Evolutionary conservation across 37 sponge, comb jelly and placozoan species (phyloP), one percentile per base, ranked within the genome.

Genomic region (Crambe crambe): DNA sequence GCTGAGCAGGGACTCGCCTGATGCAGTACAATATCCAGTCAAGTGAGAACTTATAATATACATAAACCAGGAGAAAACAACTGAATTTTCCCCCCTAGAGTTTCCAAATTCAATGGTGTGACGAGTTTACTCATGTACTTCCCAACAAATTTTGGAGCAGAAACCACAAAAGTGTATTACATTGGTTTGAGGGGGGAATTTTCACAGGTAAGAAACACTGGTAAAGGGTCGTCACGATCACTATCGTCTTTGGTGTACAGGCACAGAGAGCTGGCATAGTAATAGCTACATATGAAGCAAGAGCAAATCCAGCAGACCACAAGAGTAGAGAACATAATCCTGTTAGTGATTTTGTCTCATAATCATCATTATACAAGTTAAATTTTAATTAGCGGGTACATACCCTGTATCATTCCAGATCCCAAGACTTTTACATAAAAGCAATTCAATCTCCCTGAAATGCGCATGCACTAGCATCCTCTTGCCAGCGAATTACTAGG

Each of bases 151-250:
- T 92, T 75, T 82, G 98, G 98, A 43, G 98, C 79, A 39, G 95
- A 95, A 3, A 93, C 77, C 17, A 92, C 98, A 8, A 85, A 56
- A 54, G 83, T 97, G 15, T 97, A 90, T 80, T 95, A 97, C 85
- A 97, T 97, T 57, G 98, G 98, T 42, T 70, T 97, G 22, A 47
- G 76, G 32, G 98, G 98, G 31, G 98, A 97, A 17, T 95, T 90
- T 72, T 69, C 86, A 42, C 74, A 92, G 93, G 98, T 97, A 36
- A 66, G 51, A 47, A 47, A 47, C n/a, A n/a, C n/a, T n/a, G n/a
- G n/a, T n/a, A n/a, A n/a, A n/a, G n/a, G n/a, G n/a, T n/a, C n/a
- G n/a, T n/a, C n/a, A n/a, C n/a, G n/a, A n/a, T n/a, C n/a, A n/a
- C n/a, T n/a, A n/a, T n/a, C n/a, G 51, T 17, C 25, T 39, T 2